These are phyloP conservation scores for Microcaecilia unicolor DNA, from an alignment of 2,797 vertebrate species.

Conservation along the genomic window DNA sequence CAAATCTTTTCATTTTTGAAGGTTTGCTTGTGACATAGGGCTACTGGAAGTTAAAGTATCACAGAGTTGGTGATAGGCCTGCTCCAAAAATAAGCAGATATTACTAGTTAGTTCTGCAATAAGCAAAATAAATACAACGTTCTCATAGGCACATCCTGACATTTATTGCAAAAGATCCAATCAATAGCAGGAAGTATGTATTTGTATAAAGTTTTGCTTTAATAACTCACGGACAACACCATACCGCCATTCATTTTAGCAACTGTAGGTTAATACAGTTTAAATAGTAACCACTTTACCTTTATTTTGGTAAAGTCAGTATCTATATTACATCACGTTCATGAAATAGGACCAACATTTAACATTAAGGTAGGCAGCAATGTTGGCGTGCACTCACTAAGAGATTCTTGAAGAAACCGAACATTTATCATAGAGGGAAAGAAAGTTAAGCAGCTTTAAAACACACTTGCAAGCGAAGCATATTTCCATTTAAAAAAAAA, in stretches of 20 bases:
- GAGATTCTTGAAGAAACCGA: conserved; percentile 35
- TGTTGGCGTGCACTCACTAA: conserved; percentile 56
- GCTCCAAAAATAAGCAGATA: neutral
- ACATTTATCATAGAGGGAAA: conserved; percentile 6
- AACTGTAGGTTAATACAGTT: conserved; percentile 15
- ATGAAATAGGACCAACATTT: conserved; percentile 42
- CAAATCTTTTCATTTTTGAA: conserved; percentile 37
- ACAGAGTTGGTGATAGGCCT: conserved; percentile 4
- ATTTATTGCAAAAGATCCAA: conserved; percentile 3
- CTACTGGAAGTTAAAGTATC: no score
- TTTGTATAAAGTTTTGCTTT: conserved; percentile 11
- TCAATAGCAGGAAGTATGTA: conserved; percentile 6
- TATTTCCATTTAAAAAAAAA: no score
- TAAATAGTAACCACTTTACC: conserved; percentile 26
- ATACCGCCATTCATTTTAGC: conserved; percentile 8
- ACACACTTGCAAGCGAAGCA: conserved; percentile 44
- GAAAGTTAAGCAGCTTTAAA: conserved; percentile 29
- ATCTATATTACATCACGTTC: conserved; percentile 48
- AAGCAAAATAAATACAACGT: neutral
- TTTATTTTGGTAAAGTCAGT: conserved; percentile 25
- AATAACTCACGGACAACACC: conserved; percentile 8
- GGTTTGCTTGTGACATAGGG: no score
- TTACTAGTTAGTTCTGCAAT: conserved; percentile 8
- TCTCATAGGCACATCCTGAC: neutral
- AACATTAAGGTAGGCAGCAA: conserved; percentile 35